Conservation (phyloP, 2,113 vertebrate species). For the Cygnus buccinator region DNA sequence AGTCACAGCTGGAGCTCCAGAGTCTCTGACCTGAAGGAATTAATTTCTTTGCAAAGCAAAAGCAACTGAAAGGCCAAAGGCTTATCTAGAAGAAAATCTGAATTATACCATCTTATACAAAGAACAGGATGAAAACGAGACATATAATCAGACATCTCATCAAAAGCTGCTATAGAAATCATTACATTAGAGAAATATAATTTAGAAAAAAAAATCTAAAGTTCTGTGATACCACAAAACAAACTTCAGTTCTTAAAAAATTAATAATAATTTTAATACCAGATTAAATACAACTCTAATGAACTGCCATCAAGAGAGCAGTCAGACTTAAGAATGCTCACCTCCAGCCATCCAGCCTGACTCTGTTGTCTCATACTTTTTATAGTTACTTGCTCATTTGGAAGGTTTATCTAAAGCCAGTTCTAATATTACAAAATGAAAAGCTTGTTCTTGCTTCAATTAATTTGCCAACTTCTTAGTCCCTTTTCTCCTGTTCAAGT, state of each 20-base stretch:
- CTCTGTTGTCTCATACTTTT: neutral
- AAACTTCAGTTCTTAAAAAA: neutral
- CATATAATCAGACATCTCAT: neutral
- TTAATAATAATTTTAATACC: neutral
- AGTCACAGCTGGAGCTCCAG: slow-evolving; percentile 45
- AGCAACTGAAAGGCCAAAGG: slow-evolving; percentile 12
- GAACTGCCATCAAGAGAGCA: neutral
- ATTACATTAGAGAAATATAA: neutral
- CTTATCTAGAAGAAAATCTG: slow-evolving; percentile 24
- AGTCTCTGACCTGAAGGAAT: slow-evolving; percentile 24
- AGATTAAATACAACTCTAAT: neutral
- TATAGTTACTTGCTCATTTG: neutral
- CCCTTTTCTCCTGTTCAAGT: neutral
- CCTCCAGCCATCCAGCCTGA: neutral
- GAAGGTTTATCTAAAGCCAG: neutral
- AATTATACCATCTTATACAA: neutral
- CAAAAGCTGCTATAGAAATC: neutral
- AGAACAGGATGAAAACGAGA: neutral
- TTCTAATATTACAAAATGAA: neutral
- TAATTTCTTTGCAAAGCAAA: slow-evolving; percentile 18
- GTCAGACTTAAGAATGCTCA: neutral
- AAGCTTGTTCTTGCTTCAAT: neutral
- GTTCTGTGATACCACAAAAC: neutral
- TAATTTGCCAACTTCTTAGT: neutral
- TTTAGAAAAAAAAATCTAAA: neutral